Conservation (phyloP, 1,140 invertebrate genomes). For the Manduca sexta region DNA sequence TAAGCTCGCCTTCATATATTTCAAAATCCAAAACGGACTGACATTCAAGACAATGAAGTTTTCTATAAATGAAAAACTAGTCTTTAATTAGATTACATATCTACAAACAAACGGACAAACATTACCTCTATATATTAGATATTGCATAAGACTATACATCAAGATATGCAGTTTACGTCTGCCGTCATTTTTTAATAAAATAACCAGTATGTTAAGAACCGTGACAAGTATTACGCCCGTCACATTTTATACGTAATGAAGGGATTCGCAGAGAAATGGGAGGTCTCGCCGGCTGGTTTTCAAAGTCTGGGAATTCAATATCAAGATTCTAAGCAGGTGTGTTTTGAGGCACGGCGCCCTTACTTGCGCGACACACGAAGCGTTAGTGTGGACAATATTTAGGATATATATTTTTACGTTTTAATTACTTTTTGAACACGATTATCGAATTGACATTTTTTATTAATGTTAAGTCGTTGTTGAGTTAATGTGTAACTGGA, state of each 20-base stretch:
- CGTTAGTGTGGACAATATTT: not conserved
- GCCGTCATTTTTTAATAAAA: slow-evolving; percentile 18
- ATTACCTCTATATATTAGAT: too few relatives aligned
- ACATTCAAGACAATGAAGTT: too few relatives aligned
- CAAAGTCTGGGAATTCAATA: slow-evolving; percentile 52
- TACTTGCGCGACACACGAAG: slow-evolving; percentile 32
- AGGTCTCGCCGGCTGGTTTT: slow-evolving; percentile 44
- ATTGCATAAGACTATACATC: slow-evolving; percentile 3
- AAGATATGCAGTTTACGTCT: slow-evolving; percentile 15
- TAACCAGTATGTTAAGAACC: slow-evolving; percentile 31
- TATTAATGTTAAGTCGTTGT: too few relatives aligned
- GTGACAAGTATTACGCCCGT: slow-evolving; percentile 22
- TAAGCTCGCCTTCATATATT: too few relatives aligned
- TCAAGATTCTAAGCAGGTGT: slow-evolving; percentile 64
- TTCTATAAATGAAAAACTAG: too few relatives aligned
- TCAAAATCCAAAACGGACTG: too few relatives aligned
- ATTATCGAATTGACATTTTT: too few relatives aligned
- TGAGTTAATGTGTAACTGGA: too few relatives aligned
- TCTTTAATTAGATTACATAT: too few relatives aligned
- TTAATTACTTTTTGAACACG: too few relatives aligned
- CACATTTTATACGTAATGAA: slow-evolving; percentile 13
- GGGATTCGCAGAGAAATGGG: slow-evolving; percentile 15
- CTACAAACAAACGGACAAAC: too few relatives aligned
- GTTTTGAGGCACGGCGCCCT: slow-evolving; percentile 50
- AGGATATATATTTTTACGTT: too few relatives aligned